These are phyloP conservation scores for Acronicta psi DNA, from an alignment of 2,888 invertebrate genomes.

Conservation along the genomic window DNA sequence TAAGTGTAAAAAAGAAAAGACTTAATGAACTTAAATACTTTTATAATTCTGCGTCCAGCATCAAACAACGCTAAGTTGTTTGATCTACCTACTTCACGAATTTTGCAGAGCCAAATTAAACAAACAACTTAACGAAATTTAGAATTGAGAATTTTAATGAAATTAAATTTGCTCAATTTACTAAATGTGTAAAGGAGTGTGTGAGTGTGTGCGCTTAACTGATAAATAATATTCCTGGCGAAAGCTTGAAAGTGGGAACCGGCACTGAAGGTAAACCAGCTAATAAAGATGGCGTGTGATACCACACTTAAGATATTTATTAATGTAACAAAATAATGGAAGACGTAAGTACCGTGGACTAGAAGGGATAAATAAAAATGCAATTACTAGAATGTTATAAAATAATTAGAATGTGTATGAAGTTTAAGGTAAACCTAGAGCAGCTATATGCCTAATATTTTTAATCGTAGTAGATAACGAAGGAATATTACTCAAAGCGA, in stretches of 20 bases:
- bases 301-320: background rate
- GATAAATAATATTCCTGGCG: slow-evolving; percentile 36
- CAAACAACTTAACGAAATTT: slow-evolving; percentile 48
- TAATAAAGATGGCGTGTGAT: background rate
- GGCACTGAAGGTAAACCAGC: slow-evolving; percentile 2
- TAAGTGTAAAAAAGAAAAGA: slow-evolving; percentile 43
- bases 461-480: slow-evolving; percentile 37
- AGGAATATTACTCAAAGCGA: slow-evolving; percentile 17
- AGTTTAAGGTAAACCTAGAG: slow-evolving; percentile 35
- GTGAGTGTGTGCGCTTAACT: slow-evolving; percentile 49
- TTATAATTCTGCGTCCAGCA: slow-evolving; percentile 47
- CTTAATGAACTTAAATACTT: slow-evolving; percentile 48
- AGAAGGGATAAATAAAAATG: slow-evolving; percentile 13
- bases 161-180: slow-evolving; percentile 57
- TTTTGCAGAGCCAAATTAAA: slow-evolving; percentile 50
- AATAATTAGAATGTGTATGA: slow-evolving; percentile 14
- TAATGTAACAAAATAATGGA: slow-evolving; percentile 1
- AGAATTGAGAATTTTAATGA: slow-evolving; percentile 53
- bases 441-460: slow-evolving; percentile 46
- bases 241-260: slow-evolving; percentile 8
- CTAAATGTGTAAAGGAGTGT: slow-evolving; percentile 37
- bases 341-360: slow-evolving; percentile 16
- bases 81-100: slow-evolving; percentile 42
- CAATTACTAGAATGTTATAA: slow-evolving; percentile 35
- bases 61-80: slow-evolving; percentile 40